These are phyloP conservation scores for Poecilia velifera DNA, from an alignment of 2,797 vertebrate genomes.

Conservation along the genomic window DNA sequence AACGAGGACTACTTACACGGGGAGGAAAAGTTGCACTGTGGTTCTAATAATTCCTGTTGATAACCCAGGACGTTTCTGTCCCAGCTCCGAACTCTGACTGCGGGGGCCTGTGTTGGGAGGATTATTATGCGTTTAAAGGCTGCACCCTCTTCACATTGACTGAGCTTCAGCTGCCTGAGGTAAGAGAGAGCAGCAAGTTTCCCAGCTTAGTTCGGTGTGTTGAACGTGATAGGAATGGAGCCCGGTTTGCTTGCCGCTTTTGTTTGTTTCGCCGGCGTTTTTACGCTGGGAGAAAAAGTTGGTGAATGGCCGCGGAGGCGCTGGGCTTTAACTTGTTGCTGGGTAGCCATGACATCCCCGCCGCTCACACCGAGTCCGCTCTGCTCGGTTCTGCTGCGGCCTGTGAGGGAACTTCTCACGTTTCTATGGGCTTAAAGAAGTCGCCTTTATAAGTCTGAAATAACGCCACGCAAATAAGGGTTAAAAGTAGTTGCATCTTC, in stretches of 20 bases:
- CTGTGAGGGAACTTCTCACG: slow-evolving; percentile 53
- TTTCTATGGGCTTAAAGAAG: slow-evolving; percentile 45
- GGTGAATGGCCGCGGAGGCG: slow-evolving; percentile 33
- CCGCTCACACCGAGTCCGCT: slow-evolving; percentile 12
- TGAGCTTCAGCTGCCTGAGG: slow-evolving; percentile 61
- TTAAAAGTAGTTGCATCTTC: neutral
- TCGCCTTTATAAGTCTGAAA: neutral
- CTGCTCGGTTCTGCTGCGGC: slow-evolving; percentile 6
- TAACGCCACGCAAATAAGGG: slow-evolving; percentile 5
- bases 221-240: neutral
- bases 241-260: neutral
- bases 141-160: slow-evolving; percentile 31
- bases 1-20: slow-evolving; percentile 1
- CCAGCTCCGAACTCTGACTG: neutral
- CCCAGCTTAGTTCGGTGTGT: neutral
- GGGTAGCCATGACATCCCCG: slow-evolving; percentile 65
- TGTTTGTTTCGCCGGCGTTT: neutral
- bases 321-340: slow-evolving; percentile 59
- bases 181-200: slow-evolving; percentile 50
- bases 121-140: slow-evolving; percentile 65
- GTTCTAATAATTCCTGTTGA: neutral
- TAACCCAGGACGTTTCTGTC: neutral
- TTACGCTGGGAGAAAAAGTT: neutral
- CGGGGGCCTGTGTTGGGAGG: slow-evolving; percentile 22
- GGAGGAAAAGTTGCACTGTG: neutral